These are phyloP conservation scores for Aleiodes alternator DNA, from an alignment of 2,888 invertebrate genomes.

Conservation along the genomic window DNA sequence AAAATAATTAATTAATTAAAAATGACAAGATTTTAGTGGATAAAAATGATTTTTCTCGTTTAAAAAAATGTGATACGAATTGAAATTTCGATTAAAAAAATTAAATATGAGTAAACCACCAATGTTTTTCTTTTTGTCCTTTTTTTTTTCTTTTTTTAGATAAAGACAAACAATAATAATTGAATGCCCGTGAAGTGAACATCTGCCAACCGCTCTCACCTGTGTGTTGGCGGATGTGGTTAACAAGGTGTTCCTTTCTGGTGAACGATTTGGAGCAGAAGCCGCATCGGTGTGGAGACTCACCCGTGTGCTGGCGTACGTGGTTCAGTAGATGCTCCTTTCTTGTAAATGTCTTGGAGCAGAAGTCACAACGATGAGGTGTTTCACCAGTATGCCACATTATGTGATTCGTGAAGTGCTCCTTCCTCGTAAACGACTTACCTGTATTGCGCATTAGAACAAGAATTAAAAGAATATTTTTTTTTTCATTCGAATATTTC, in stretches of 20 bases:
- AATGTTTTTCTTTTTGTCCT: not conserved
- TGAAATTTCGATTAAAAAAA: not conserved
- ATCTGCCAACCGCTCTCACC: slow-evolving; percentile 76
- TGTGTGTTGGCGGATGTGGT: slow-evolving; percentile 89
- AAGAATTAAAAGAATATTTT: slow-evolving; percentile 2
- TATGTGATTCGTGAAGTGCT: slow-evolving; percentile 93
- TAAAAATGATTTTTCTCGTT: slow-evolving; percentile 36
- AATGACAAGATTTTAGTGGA: slow-evolving; percentile 1
- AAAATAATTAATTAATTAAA: not conserved
- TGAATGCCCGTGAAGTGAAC: slow-evolving; percentile 70
- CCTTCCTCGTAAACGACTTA: slow-evolving; percentile 91
- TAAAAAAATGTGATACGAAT: slow-evolving; percentile 20
- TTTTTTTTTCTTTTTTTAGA: not conserved
- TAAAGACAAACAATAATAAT: slow-evolving; percentile 53
- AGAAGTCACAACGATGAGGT: slow-evolving; percentile 87
- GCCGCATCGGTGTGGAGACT: slow-evolving; percentile 90
- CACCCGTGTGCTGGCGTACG: slow-evolving; percentile 87
- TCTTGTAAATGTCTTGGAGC: slow-evolving; percentile 86
- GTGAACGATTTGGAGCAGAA: slow-evolving; percentile 93
- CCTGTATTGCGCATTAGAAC: slow-evolving; percentile 60
- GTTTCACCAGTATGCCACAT: slow-evolving; percentile 92
- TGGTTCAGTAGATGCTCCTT: slow-evolving; percentile 87
- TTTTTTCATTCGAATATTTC: not conserved
- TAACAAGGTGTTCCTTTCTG: slow-evolving; percentile 89
- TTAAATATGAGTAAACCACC: slow-evolving; percentile 28